phyloP scores from a whole-genome alignment of 2,797 vertebrate species.

The Crenuchus spilurus region DNA sequence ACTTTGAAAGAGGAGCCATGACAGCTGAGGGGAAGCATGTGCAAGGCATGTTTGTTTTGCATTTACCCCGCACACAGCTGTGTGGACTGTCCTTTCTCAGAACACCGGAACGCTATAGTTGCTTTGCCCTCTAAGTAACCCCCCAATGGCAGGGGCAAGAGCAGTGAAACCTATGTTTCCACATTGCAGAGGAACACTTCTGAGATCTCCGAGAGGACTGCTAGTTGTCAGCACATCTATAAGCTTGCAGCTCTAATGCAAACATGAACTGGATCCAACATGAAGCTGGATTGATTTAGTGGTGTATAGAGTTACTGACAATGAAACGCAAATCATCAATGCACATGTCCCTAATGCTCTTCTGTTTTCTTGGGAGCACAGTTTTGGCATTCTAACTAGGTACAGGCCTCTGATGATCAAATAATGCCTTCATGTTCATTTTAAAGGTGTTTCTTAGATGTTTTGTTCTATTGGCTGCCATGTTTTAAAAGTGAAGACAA shows the following conservation, averaged over 20 bases:
- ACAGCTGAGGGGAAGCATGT: conserved; percentile 83
- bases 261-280: conserved; percentile 45
- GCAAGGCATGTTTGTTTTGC: conserved; percentile 85
- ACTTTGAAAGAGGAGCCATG: conserved; percentile 82
- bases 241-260: conserved; percentile 49
- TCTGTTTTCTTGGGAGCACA: neutral
- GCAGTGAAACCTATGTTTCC: conserved; percentile 49
- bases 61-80: conserved; percentile 80
- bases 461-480: neutral
- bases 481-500: neutral
- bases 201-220: conserved; percentile 41
- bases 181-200: conserved; percentile 50
- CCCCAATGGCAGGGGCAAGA: conserved; percentile 43
- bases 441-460: neutral
- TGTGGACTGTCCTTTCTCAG: conserved; percentile 81
- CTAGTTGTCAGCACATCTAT: conserved; percentile 50
- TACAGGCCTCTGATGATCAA: neutral
- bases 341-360: neutral
- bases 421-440: neutral
- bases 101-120: conserved; percentile 76
- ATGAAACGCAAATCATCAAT: neutral
- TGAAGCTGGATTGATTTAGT: conserved; percentile 52
- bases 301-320: conserved; percentile 59
- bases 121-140: conserved; percentile 67
- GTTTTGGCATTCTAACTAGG: neutral